Conservation (phyloP, 2,888 invertebrate species). For the Metellina segmentata region DNA sequence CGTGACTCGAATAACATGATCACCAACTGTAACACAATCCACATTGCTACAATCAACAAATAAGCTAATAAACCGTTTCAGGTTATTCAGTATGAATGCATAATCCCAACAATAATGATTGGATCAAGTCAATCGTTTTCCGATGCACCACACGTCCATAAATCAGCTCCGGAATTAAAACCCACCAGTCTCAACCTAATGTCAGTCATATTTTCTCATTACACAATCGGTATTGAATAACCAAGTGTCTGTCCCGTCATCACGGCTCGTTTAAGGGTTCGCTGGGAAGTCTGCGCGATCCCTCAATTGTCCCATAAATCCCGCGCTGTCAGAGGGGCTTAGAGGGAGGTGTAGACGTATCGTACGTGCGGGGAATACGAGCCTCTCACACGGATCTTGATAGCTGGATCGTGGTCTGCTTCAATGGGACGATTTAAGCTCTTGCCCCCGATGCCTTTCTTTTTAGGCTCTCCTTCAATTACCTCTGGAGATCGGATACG, state of each 20-base stretch:
- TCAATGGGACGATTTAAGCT: slow-evolving; percentile 34
- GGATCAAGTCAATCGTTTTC: too few species aligned
- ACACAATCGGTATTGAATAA: neutral
- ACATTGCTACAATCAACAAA: too few species aligned
- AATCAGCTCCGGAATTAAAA: too few species aligned
- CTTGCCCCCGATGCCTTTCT: too few species aligned
- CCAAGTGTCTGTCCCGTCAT: neutral
- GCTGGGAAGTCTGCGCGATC: neutral
- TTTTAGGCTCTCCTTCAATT: neutral
- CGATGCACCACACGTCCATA: too few species aligned
- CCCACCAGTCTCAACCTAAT: too few species aligned
- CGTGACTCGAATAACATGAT: too few species aligned
- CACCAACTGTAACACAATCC: too few species aligned
- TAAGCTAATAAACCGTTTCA: too few species aligned
- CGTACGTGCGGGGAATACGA: slow-evolving; percentile 41
- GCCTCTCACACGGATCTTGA: neutral
- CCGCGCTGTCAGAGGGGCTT: slow-evolving; percentile 27
- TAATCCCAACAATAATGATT: too few species aligned
- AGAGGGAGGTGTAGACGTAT: neutral
- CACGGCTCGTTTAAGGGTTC: neutral
- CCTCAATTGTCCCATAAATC: slow-evolving; percentile 11
- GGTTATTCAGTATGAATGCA: too few species aligned
- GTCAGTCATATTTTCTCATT: too few species aligned
- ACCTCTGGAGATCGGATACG: neutral
- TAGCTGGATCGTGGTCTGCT: slow-evolving; percentile 24